A percentile compares a stretch with the other conserved stretches of the same genome.
These are phyloP conservation scores for Rotaria magnacalcarata DNA, from an alignment of 2,888 invertebrate species.

Conservation along the genomic window DNA sequence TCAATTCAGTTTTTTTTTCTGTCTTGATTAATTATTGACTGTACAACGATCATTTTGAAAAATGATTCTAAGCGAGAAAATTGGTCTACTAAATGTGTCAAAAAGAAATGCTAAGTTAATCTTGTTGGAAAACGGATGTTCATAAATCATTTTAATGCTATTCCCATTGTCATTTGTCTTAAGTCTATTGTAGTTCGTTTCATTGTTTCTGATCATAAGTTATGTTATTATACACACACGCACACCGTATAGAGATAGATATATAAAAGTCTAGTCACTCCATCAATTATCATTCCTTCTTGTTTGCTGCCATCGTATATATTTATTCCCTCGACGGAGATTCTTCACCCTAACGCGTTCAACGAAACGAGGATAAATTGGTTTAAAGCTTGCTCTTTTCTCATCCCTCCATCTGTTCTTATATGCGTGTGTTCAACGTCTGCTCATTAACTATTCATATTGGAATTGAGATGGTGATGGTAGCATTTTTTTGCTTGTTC, in stretches of 20 bases:
- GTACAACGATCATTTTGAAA: background rate
- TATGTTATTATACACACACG: background rate
- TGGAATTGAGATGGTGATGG: constrained; percentile 1
- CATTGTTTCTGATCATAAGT: constrained; percentile 23
- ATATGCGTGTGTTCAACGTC: constrained; percentile 11
- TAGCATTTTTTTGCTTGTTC: background rate
- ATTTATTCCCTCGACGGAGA: background rate
- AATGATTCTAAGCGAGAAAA: background rate
- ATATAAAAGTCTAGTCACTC: constrained; percentile 12
- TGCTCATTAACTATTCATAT: constrained; percentile 29
- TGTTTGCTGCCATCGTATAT: constrained; percentile 12
- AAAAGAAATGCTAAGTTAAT: background rate
- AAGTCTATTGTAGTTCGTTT: constrained; percentile 1
- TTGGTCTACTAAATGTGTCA: background rate
- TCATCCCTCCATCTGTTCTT: constrained; percentile 19
- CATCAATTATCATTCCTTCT: constrained; percentile 26
- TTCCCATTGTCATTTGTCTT: constrained; percentile 29
- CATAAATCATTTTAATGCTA: background rate
- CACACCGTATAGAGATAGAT: background rate
- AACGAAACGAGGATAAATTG: constrained; percentile 28
- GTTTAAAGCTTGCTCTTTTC: constrained; percentile 31
- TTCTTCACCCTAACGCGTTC: constrained; percentile 21
- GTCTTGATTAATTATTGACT: background rate
- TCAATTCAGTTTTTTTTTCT: background rate
- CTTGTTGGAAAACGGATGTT: constrained; percentile 8